phyloP scores from a whole-genome alignment of 2,113 vertebrate genomes.

The Sarotherodon lohbergeri region DNA sequence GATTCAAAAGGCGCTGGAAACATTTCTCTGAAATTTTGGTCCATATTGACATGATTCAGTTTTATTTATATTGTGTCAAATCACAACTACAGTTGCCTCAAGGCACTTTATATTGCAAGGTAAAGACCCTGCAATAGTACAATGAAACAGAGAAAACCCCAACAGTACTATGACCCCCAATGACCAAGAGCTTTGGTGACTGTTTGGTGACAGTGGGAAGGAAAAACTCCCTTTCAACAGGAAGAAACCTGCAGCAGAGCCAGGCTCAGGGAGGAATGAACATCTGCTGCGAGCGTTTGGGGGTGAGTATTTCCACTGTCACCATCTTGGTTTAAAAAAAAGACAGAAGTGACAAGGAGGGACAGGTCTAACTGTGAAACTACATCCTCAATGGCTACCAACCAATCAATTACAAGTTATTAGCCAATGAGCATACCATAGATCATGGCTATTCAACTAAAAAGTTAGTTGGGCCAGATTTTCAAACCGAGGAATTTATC shows the following conservation, averaged over 20 bases:
- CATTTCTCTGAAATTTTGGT: background rate
- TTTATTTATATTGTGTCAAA: too few relatives aligned
- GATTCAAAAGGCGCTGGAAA: background rate
- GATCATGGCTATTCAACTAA: background rate
- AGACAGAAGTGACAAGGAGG: background rate
- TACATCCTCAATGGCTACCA: background rate
- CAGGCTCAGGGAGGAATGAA: background rate
- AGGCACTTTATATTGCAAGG: too few relatives aligned
- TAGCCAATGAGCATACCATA: background rate
- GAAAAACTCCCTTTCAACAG: background rate
- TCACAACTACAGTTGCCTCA: too few relatives aligned
- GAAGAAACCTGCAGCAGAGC: background rate
- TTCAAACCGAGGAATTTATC: too few relatives aligned
- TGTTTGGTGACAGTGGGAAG: background rate
- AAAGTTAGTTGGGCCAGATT: too few relatives aligned
- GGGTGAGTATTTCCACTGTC: background rate
- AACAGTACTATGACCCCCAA: background rate
- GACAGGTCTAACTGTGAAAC: background rate
- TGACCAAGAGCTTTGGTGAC: background rate
- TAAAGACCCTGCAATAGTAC: too few relatives aligned
- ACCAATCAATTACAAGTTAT: background rate
- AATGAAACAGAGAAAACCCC: background rate
- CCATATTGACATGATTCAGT: background rate
- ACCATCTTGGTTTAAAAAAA: background rate
- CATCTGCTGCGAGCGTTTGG: background rate